Conservation (phyloP, 1,140 invertebrate species). For the Brachionus rotundiformis region DNA sequence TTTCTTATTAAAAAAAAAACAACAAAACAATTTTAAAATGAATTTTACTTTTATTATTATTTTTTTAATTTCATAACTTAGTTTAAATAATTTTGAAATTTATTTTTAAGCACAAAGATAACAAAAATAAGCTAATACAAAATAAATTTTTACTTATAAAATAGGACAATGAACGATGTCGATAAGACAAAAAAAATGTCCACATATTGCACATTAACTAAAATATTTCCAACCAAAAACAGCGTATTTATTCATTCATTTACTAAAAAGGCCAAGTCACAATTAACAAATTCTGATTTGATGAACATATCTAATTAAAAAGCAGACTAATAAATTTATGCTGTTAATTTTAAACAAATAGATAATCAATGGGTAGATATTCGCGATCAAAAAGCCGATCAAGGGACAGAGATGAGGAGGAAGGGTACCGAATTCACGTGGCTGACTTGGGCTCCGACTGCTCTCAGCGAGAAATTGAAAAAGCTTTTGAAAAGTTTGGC, state of each 20-base stretch:
- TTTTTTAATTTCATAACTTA: no score
- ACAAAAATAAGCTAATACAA: no score
- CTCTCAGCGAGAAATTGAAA: slow-evolving; percentile 58
- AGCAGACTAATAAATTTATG: neutral
- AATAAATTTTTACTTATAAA: no score
- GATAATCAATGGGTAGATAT: slow-evolving; percentile 47
- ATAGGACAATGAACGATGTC: no score
- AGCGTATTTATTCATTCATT: neutral
- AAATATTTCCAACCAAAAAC: neutral
- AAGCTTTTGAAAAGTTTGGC: slow-evolving; percentile 61
- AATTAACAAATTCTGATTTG: neutral
- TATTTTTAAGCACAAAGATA: no score
- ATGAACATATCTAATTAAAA: slow-evolving; percentile 8
- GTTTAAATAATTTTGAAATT: no score
- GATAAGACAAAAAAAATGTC: neutral
- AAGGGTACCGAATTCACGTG: slow-evolving; percentile 59
- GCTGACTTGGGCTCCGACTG: slow-evolving; percentile 55
- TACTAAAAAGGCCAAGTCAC: neutral
- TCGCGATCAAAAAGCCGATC: neutral
- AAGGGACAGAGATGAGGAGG: slow-evolving; percentile 52
- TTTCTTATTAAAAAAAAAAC: no score
- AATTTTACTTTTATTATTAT: no score
- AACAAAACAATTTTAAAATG: no score
- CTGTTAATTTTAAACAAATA: neutral
- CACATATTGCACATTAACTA: neutral